A percentile compares a stretch with the other conserved stretches of the same genome.
Conservation (phyloP, 2,113 vertebrate genomes). For the Ochotona princeps region DNA sequence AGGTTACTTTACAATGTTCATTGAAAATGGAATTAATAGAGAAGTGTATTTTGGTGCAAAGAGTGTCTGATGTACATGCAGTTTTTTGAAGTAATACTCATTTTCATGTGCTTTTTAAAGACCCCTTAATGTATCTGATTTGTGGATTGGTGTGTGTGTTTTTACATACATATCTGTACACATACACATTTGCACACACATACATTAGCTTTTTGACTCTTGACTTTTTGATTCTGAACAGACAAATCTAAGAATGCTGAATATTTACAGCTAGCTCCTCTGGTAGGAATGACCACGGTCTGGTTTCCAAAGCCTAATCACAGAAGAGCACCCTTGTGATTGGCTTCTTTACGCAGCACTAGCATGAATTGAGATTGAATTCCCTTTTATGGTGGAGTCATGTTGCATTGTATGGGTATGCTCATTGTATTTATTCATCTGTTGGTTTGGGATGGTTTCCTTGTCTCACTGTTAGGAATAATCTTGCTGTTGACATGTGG, state of each 20-base stretch:
- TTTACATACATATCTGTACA: conserved; percentile 86
- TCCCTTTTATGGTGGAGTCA: background rate
- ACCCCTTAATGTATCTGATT: conserved; percentile 86
- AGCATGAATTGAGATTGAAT: background rate
- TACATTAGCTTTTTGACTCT: conserved; percentile 83
- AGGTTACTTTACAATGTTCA: no score
- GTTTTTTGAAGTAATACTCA: no score
- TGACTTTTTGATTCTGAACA: conserved; percentile 75
- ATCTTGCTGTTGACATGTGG: background rate
- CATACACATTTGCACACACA: background rate
- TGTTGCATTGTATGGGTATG: no score
- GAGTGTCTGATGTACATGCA: no score
- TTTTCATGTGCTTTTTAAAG: no score
- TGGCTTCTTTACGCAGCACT: background rate
- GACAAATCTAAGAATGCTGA: conserved; percentile 88
- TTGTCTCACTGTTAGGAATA: background rate
- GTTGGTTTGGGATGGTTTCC: background rate
- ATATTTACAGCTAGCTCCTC: conserved; percentile 93
- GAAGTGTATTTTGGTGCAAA: no score
- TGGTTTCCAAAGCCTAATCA: conserved; percentile 87
- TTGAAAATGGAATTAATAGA: no score
- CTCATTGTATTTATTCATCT: background rate
- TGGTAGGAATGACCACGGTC: conserved; percentile 87
- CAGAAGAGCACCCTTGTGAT: background rate
- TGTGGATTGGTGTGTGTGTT: conserved; percentile 88